Evolutionary conservation across 2,113 vertebrate species (phyloP).

Genomic region (Pogona vitticeps): DNA sequence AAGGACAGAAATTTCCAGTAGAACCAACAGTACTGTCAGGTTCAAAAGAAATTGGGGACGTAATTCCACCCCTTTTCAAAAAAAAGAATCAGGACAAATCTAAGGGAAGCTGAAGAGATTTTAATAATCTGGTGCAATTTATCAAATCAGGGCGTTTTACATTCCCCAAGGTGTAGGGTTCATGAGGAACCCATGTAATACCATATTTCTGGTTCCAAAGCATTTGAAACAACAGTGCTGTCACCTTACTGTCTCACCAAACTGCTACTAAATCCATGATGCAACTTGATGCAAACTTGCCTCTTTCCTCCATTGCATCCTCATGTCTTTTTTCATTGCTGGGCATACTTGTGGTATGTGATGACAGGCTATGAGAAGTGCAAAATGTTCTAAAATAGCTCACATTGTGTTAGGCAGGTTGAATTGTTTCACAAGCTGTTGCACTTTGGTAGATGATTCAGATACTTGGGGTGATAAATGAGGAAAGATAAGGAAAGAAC

Average conservation of each 20-base stretch:
- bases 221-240: neutral
- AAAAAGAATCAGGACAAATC: neutral
- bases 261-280: neutral
- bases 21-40: neutral
- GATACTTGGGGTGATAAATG: conserved; percentile 39
- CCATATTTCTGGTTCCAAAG: neutral
- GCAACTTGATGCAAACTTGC: neutral
- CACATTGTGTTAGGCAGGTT: conserved; percentile 46
- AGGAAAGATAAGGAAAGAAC: conserved; percentile 32
- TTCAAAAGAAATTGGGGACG: no score
- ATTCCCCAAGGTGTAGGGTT: neutral
- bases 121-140: neutral
- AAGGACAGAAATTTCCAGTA: neutral
- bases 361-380: conserved; percentile 51
- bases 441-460: conserved; percentile 13
- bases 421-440: conserved; percentile 61
- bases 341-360: conserved; percentile 13
- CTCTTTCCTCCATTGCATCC: conserved; percentile 19
- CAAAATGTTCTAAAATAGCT: conserved; percentile 52
- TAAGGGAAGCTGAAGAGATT: neutral
- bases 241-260: neutral
- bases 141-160: neutral
- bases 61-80: no score
- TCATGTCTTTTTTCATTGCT: conserved; percentile 27
- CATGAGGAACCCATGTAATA: neutral